Evolutionary conservation across 2,113 vertebrate genomes (phyloP).

Genomic region (Emydura subglobosa): DNA sequence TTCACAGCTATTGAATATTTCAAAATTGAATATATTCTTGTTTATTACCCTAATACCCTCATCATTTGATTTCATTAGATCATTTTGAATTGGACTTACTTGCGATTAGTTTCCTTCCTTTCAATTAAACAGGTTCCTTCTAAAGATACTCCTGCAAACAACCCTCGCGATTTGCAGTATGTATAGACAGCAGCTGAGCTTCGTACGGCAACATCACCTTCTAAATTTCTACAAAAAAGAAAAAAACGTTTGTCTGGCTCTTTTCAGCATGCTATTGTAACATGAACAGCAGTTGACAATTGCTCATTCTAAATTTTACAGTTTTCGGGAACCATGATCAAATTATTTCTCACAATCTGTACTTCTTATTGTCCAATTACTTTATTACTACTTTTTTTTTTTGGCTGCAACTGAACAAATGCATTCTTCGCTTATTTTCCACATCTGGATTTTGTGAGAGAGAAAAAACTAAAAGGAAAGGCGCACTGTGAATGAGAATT

Average conservation of each 20-base stretch:
- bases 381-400: background rate
- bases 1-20: background rate
- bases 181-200: constrained; percentile 94
- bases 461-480: background rate
- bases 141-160: constrained; percentile 94
- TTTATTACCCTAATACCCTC: background rate
- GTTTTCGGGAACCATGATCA: background rate
- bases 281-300: background rate
- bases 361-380: background rate
- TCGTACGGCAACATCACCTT: constrained; percentile 91
- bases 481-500: too few relatives aligned
- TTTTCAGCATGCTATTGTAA: background rate
- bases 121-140: constrained; percentile 95
- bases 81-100: constrained; percentile 79
- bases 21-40: background rate
- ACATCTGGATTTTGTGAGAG: background rate
- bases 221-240: constrained; percentile 85
- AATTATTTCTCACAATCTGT: background rate
- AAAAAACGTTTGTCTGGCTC: background rate
- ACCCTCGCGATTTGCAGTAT: constrained; percentile 92
- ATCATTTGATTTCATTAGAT: background rate
- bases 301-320: background rate
- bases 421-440: background rate
- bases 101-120: constrained; percentile 96
- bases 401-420: background rate